Base-by-base conservation (phyloP, 1,140 invertebrate genomes). In the Phocides pigmalion region DNA sequence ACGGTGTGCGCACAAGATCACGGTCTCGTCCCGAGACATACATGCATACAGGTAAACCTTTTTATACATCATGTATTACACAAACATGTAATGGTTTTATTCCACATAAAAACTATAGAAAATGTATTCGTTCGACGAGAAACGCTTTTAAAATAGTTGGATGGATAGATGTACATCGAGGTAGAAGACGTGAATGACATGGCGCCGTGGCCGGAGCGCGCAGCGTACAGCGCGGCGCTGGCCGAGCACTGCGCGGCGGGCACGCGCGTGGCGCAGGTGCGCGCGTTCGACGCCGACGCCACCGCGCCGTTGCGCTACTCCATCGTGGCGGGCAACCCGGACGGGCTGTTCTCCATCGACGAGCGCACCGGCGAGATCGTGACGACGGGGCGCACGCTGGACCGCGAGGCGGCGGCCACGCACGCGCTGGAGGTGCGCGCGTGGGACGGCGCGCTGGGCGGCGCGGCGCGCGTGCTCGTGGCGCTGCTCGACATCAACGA, bases 131-230 rank as follows among this genome's bases (percentile, higher is more conserved):
- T n/a, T n/a, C n/a, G n/a, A 11, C n/a, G 19, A 15, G 37, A 39
- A 39, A 39, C 3, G 3, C 37, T 39, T 4, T 15, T 2, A 12
- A 39, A 28, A 14, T n/a, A 5, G 14, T 37, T 11, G 14, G 42
- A 11, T 56, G 4, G 78, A 17, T 89, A 97, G 96, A 95, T 99
- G n/a, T 98, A 96, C 87, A 94, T 99, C 25, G 94, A 96, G 79
- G 95, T 99, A 46, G 87, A 95, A 41, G 97, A 99, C 88, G 96
- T 96, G 78, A 99, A 99, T 91, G 98, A 99, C 92, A 98, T 98
- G 91, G 95, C 95, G 15, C 98, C 98, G 14, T 92, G 98, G 87
- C 97, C 98, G 22, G 93, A 94, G 54, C 93, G 95, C 58, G 96
- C 98, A 0, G 95, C 97, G 37, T 99, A 99, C 92, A 95, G 96